Evolutionary conservation across 2,113 vertebrate species (phyloP).

Genomic region (Sprattus sprattus): DNA sequence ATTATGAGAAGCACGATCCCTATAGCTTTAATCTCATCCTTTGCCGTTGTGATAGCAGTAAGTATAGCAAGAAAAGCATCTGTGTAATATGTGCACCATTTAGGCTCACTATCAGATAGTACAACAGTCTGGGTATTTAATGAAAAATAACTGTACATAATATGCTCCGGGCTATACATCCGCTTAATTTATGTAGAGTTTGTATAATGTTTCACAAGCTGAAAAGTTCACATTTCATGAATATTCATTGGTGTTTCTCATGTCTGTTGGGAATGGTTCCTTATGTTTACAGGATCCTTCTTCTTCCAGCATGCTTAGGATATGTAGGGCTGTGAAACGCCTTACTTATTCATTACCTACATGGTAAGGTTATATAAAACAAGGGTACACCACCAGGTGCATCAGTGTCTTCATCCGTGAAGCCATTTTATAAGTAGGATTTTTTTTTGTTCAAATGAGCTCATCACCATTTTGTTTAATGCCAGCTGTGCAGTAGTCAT

Average conservation of each 20-base stretch:
- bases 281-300: conserved; percentile 29
- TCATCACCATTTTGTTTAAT: not conserved
- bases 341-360: not conserved
- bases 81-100: not conserved
- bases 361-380: not conserved
- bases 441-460: too few species aligned
- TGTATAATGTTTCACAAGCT: not conserved
- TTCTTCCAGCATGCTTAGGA: not conserved
- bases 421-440: not conserved
- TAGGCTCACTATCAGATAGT: not conserved
- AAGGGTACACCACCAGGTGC: not conserved
- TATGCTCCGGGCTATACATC: not conserved
- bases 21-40: not conserved
- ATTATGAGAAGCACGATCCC: not conserved
- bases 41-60: not conserved
- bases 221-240: not conserved
- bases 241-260: not conserved
- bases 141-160: not conserved
- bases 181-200: not conserved
- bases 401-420: not conserved
- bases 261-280: not conserved
- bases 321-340: not conserved
- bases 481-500: not conserved
- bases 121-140: not conserved
- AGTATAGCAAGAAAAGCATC: not conserved